These are phyloP conservation scores for Acromyrmex heyeri DNA, from an alignment of 1,140 invertebrate species.

Conservation along the genomic window DNA sequence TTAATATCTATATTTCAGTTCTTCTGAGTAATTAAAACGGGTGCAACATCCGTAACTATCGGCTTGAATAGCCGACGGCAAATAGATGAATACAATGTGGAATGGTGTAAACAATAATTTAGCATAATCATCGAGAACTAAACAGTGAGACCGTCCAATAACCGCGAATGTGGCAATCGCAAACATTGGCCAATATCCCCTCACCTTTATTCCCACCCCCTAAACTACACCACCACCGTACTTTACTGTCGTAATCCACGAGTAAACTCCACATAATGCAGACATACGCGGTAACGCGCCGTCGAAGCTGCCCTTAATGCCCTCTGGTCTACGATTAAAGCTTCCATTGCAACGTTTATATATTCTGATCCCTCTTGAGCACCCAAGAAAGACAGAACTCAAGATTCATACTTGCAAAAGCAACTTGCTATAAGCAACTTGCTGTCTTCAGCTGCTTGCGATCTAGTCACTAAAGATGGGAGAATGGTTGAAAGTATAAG, in stretches of 20 bases:
- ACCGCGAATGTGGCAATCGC: conserved; percentile 76
- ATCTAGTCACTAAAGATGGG: neutral
- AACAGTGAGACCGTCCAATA: conserved; percentile 74
- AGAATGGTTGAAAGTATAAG: neutral
- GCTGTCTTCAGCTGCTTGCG: neutral
- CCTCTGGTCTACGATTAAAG: conserved; percentile 50
- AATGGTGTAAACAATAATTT: conserved; percentile 76
- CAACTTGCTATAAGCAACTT: neutral
- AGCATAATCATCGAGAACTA: conserved; percentile 77
- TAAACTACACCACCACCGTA: conserved; percentile 66
- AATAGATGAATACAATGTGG: conserved; percentile 72
- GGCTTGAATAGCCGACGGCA: conserved; percentile 42
- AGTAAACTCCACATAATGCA: conserved; percentile 81
- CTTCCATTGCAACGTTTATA: conserved; percentile 37
- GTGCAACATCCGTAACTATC: conserved; percentile 25
- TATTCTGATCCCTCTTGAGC: conserved; percentile 43
- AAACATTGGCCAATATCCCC: conserved; percentile 66
- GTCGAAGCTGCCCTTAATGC: conserved; percentile 71
- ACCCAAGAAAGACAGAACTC: conserved; percentile 35
- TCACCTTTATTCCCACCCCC: conserved; percentile 16
- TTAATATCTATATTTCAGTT: conserved; percentile 26
- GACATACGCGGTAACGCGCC: conserved; percentile 78
- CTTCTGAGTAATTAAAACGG: conserved; percentile 27
- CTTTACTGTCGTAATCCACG: conserved; percentile 81
- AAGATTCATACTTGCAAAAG: conserved; percentile 45